Evolutionary conservation across 2,888 invertebrate genomes (phyloP).

Genomic region (Muscina levida): DNA sequence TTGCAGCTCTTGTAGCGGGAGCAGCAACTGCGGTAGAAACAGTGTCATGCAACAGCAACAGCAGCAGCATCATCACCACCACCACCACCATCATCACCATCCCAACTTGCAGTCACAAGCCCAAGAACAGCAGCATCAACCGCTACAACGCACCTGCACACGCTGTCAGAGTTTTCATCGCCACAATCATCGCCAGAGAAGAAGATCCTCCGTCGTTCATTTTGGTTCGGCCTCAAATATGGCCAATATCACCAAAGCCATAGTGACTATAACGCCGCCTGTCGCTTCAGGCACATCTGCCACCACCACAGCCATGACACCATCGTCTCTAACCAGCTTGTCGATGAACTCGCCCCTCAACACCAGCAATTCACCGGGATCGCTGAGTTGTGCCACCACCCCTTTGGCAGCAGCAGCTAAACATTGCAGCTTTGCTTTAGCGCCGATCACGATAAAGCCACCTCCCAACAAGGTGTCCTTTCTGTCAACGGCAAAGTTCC

Average conservation of each 20-base stretch:
- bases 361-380: conserved; percentile 56
- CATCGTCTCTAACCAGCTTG: conserved; percentile 72
- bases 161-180: conserved; percentile 79
- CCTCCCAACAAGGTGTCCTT: conserved; percentile 67
- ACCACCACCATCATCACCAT: conserved; percentile 67
- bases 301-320: conserved; percentile 61
- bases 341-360: conserved; percentile 69
- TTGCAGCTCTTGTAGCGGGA: conserved; percentile 80
- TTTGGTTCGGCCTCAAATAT: conserved; percentile 69
- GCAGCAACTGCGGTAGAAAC: conserved; percentile 78
- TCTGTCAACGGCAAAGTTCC: conserved; percentile 65
- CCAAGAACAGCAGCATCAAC: conserved; percentile 71
- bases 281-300: conserved; percentile 42
- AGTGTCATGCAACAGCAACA: conserved; percentile 68
- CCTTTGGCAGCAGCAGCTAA: conserved; percentile 70
- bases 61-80: conserved; percentile 70
- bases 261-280: conserved; percentile 73
- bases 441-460: conserved; percentile 74
- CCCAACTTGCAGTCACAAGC: conserved; percentile 69
- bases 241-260: conserved; percentile 71
- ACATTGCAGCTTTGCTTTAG: conserved; percentile 77
- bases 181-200: conserved; percentile 77
- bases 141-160: conserved; percentile 73
- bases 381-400: conserved; percentile 71
- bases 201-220: conserved; percentile 74